Percentiles rank a stretch among this genome's conserved stretches.
phyloP scores from a whole-genome alignment of 2,797 vertebrate species.

The Zalophus californianus region DNA sequence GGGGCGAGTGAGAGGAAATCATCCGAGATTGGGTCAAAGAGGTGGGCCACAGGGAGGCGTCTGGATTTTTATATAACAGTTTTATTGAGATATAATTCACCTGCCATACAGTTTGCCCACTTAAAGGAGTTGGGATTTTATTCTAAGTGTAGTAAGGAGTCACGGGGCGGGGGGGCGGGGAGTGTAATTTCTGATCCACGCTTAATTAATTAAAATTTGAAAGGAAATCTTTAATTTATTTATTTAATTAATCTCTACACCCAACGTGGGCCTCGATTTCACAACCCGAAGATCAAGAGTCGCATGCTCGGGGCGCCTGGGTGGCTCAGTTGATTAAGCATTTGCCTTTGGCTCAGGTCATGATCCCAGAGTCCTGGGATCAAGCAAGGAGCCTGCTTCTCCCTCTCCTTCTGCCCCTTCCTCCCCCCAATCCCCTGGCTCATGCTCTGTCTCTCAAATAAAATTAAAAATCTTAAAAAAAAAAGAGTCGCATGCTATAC shows the following conservation, averaged over 20 bases:
- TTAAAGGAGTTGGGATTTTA: constrained; percentile 31
- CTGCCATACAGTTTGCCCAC: not conserved
- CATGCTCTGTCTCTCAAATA: not conserved
- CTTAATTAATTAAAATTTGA: not conserved
- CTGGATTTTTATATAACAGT: not conserved
- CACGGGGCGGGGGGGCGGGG: not conserved
- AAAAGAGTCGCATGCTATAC: not conserved
- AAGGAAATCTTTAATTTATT: not conserved
- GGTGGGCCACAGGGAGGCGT: not conserved
- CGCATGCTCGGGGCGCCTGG: not conserved
- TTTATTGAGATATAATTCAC: not conserved
- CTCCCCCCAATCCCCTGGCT: not conserved
- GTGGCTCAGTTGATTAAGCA: not conserved
- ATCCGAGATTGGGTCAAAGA: not conserved
- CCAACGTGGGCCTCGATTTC: not conserved
- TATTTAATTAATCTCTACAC: not conserved
- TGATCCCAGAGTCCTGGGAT: not conserved
- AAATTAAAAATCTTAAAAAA: not conserved
- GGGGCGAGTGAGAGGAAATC: not conserved
- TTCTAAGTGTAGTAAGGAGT: not conserved
- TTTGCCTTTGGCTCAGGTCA: not conserved
- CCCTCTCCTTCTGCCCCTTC: not conserved
- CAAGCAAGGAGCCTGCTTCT: not conserved
- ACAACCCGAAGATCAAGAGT: not conserved
- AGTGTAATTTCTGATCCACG: not conserved